Evolutionary conservation across 1,140 invertebrate genomes (phyloP).

Genomic region (Rhopalosiphum padi): DNA sequence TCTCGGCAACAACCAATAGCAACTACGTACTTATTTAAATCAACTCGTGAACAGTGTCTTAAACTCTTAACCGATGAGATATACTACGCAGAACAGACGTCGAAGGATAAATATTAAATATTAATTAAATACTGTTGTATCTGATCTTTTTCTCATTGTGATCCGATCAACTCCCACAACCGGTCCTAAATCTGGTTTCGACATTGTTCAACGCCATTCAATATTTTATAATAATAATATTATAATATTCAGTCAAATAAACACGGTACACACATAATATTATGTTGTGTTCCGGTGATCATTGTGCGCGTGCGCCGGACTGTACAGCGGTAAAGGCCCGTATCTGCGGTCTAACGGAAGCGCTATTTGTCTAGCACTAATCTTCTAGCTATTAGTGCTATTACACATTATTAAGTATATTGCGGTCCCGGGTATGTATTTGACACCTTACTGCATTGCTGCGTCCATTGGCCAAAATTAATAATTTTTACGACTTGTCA

Average conservation of each 20-base stretch:
- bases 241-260: background rate
- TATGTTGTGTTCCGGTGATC: too few relatives aligned
- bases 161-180: background rate
- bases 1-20: background rate
- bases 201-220: background rate
- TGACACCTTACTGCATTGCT: background rate
- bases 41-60: background rate
- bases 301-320: too few relatives aligned
- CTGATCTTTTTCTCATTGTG: background rate
- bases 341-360: too few relatives aligned
- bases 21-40: background rate
- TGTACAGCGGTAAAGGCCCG: too few relatives aligned
- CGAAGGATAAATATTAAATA: background rate
- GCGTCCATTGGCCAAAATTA: background rate
- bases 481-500: background rate
- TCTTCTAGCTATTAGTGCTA: background rate
- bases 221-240: background rate
- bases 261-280: too few relatives aligned
- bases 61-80: background rate
- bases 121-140: background rate
- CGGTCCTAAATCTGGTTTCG: background rate
- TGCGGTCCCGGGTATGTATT: background rate
- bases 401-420: background rate
- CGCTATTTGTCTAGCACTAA: background rate
- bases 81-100: background rate